Evolutionary conservation across 2,113 vertebrate species (phyloP).

Genomic region (Podilymbus podiceps): DNA sequence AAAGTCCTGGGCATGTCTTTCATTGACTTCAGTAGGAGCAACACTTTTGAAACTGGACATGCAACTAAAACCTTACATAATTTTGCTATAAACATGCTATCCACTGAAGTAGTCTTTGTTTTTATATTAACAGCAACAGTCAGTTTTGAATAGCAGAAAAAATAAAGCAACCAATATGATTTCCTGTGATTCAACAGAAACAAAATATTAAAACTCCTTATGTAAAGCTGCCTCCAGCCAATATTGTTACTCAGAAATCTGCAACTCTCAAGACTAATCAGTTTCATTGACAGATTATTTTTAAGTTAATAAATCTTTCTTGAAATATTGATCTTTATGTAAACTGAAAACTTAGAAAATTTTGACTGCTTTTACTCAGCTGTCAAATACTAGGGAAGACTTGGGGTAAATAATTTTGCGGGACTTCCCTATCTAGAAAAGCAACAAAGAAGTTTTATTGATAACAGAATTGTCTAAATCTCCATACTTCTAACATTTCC

Average conservation of each 20-base stretch:
- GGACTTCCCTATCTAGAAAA: background rate
- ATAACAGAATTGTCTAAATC: background rate
- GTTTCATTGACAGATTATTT: background rate
- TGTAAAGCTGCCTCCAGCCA: background rate
- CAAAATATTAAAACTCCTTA: background rate
- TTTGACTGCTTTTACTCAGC: background rate
- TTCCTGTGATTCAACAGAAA: background rate
- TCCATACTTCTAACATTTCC: background rate
- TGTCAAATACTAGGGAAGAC: background rate
- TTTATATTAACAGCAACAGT: background rate
- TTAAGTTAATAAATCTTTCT: background rate
- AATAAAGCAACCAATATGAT: background rate
- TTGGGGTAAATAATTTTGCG: background rate
- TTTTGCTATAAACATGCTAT: background rate
- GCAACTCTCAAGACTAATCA: background rate
- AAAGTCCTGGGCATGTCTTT: background rate
- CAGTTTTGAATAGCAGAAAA: background rate
- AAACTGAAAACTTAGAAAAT: background rate
- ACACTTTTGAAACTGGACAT: background rate
- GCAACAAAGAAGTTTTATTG: background rate
- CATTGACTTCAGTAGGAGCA: background rate
- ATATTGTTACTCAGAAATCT: background rate
- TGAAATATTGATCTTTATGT: background rate
- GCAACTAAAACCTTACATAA: background rate
- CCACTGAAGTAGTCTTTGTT: background rate